phyloP scores from a whole-genome alignment of 1,140 invertebrate species.

The Chionoecetes opilio region DNA sequence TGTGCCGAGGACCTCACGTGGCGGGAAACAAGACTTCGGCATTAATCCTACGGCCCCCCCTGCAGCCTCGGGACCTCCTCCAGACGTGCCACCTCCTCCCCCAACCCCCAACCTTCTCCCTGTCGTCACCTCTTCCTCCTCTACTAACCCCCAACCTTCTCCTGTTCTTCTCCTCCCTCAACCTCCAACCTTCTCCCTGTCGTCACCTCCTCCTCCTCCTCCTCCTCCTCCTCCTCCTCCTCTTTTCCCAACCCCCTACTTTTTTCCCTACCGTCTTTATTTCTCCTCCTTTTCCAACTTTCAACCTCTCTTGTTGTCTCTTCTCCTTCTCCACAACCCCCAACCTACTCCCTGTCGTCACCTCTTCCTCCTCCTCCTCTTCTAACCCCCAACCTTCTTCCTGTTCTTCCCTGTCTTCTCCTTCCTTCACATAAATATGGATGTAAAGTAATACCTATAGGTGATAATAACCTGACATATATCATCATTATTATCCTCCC shows the following conservation, averaged over 20 bases:
- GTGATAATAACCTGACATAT: too few species aligned
- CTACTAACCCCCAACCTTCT: background rate
- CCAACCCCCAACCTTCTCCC: background rate
- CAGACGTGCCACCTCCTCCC: background rate
- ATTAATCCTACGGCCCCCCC: conserved; percentile 39
- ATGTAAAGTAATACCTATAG: too few species aligned
- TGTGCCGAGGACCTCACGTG: background rate
- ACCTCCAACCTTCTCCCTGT: background rate
- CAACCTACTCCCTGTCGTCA: too few species aligned
- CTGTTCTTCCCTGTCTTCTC: too few species aligned
- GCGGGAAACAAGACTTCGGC: conserved; percentile 27
- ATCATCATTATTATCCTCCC: too few species aligned
- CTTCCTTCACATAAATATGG: too few species aligned
- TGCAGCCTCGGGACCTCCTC: conserved; percentile 9
- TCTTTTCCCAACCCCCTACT: background rate
- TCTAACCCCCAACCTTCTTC: too few species aligned
- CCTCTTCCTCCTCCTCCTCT: too few species aligned
- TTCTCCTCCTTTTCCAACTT: background rate
- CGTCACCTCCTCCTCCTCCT: background rate
- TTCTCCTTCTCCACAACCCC: too few species aligned
- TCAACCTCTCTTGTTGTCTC: too few species aligned
- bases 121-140: background rate
- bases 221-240: background rate
- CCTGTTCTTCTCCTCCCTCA: background rate
- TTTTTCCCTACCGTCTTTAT: background rate